Base-by-base conservation (phyloP, 2,113 vertebrate genomes). In the Psephotus haematonotus region DNA sequence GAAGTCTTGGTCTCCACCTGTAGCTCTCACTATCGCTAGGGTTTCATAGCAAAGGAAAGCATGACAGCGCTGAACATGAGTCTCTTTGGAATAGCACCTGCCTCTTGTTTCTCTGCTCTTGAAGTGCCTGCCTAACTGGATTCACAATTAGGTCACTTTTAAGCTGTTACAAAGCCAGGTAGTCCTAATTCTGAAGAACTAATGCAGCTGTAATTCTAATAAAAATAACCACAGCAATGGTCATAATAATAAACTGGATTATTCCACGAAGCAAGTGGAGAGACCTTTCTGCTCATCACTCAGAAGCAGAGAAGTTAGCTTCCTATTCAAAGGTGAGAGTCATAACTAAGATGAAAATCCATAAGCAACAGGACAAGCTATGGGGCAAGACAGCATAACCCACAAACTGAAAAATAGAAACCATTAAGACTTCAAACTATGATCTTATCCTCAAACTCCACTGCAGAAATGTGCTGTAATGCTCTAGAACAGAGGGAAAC, bases 21-120 rank as follows among this genome's bases (percentile, higher is more conserved):
- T n/a, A 70, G 31, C 37, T 31, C 28, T 67, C 23, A 11, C 1
- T 1, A 57, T 57, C 55, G 41, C 10, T 3, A 12, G 17, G 3
- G 10, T 57, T 82, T 59, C 63, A 53, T 3, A 39, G 43, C 19
- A 68, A 63, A 68, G 39, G 10, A 72, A 68, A 74, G 24, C 2
- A 4, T 35, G 28, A 28, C 28, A 28, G 23, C 20, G 23, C 10
- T 50, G 33, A 81, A 75, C 22, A 9, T 0, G 0, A 4, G 11
- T 44, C 16, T 79, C 33, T 59, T 29, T 59, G 33, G 22, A 78
- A 72, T 0, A 85, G 12, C 8, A 15, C 43, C 11, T 76, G 35
- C 33, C 27, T 88, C 63, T 44, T 25, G 2, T 5, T 64, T 71
- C 24, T 74, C 37, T 49, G 28, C 12, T 90, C 46, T 49, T 31